phyloP scores from a whole-genome alignment of 2,113 vertebrate species.

The Procapra przewalskii region DNA sequence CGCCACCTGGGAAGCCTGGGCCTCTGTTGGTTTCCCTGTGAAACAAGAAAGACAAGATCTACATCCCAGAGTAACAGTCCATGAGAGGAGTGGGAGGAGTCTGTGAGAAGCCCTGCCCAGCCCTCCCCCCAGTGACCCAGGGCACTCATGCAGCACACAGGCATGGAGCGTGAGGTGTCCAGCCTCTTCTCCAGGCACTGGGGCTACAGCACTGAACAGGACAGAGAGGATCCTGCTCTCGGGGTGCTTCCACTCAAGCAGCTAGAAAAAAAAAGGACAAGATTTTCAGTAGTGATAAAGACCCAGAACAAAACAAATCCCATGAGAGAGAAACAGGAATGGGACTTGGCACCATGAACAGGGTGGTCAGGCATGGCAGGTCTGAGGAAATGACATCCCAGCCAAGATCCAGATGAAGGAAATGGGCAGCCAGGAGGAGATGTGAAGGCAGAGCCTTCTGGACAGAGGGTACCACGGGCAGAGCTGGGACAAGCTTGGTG shows the following conservation, averaged over 20 bases:
- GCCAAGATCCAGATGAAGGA: not conserved
- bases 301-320: not conserved
- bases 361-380: no score
- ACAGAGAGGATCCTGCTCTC: not conserved
- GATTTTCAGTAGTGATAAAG: not conserved
- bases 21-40: not conserved
- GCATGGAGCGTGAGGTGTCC: rapidly evolving
- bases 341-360: not conserved
- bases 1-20: not conserved
- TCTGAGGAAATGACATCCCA: not conserved
- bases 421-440: not conserved
- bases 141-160: not conserved
- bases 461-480: not conserved
- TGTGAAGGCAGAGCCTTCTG: not conserved
- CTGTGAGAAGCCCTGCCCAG: not conserved
- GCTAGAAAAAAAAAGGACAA: not conserved
- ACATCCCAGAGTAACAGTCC: not conserved
- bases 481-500: not conserved
- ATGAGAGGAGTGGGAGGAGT: not conserved
- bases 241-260: not conserved
- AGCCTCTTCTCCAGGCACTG: not conserved
- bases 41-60: not conserved
- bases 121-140: not conserved
- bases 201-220: not conserved
- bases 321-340: not conserved